Conservation (phyloP, 2,113 vertebrate genomes). For the Atractosteus spatula region DNA sequence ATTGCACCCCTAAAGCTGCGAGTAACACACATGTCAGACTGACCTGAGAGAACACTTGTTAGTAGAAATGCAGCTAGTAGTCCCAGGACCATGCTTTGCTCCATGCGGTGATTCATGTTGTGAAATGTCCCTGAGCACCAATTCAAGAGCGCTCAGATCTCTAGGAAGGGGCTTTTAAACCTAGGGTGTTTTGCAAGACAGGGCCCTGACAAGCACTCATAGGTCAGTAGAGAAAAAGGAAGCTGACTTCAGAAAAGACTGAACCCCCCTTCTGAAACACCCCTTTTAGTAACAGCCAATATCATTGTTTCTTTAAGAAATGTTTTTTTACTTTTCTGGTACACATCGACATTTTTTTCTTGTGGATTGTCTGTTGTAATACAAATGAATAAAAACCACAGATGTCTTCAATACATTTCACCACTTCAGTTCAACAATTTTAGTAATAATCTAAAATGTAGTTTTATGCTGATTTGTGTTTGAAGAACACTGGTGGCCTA, state of each 20-base stretch:
- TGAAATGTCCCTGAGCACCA: not conserved
- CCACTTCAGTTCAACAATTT: slow-evolving; percentile 34
- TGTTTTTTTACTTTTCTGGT: not conserved
- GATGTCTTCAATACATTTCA: slow-evolving; percentile 1
- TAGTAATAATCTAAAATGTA: slow-evolving; percentile 10
- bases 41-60: slow-evolving; percentile 29
- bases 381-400: too few relatives aligned
- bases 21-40: slow-evolving; percentile 32
- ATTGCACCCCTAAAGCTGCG: slow-evolving; percentile 45
- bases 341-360: not conserved
- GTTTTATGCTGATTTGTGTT: too few relatives aligned
- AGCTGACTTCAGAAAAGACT: slow-evolving; percentile 54
- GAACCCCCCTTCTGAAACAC: slow-evolving; percentile 14
- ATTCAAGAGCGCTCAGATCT: slow-evolving; percentile 51
- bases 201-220: slow-evolving; percentile 58
- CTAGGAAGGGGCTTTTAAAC: slow-evolving; percentile 63
- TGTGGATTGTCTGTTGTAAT: slow-evolving; percentile 30
- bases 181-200: slow-evolving; percentile 63
- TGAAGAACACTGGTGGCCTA: too few relatives aligned
- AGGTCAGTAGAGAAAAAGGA: slow-evolving; percentile 47
- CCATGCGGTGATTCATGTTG: slow-evolving; percentile 10
- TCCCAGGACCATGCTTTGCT: slow-evolving; percentile 29
- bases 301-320: not conserved
- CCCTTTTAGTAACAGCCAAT: slow-evolving; percentile 14
- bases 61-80: slow-evolving; percentile 1